Evolutionary conservation across 2,888 invertebrate species (phyloP).

Genomic region (Polylopha cassiicola): DNA sequence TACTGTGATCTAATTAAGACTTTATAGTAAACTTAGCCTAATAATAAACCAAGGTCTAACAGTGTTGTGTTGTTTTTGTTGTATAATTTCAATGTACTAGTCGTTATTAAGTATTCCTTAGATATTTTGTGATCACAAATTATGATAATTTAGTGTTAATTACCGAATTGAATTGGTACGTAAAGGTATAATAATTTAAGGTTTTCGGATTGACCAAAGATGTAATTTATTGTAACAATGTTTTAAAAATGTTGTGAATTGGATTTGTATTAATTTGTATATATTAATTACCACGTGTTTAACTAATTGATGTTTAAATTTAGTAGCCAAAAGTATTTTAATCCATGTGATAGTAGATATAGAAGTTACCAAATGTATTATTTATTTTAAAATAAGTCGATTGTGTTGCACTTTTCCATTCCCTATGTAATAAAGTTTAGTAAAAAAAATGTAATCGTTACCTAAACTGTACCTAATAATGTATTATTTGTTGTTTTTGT

Average conservation of each 20-base stretch:
- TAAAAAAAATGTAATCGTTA: not conserved
- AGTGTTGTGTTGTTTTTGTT: constrained; percentile 44
- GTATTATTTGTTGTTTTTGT: not conserved
- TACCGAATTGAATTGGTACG: constrained; percentile 27
- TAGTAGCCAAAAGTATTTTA: constrained; percentile 63
- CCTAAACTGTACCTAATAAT: constrained; percentile 7
- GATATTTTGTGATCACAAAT: constrained; percentile 26
- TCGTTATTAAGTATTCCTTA: constrained; percentile 43
- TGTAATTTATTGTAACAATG: constrained; percentile 41
- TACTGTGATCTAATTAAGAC: constrained; percentile 77
- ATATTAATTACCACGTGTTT: constrained; percentile 35
- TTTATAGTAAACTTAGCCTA: constrained; percentile 29
- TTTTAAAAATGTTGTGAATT: constrained; percentile 60
- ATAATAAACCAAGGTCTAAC: constrained; percentile 49
- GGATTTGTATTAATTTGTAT: constrained; percentile 50
- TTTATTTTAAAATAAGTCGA: too few relatives aligned
- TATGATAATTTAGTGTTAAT: constrained; percentile 16
- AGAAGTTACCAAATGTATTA: constrained; percentile 32
- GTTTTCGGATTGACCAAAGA: constrained; percentile 65
- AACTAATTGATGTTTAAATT: constrained; percentile 43
- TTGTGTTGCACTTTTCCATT: too few relatives aligned
- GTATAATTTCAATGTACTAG: constrained; percentile 49
- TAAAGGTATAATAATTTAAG: constrained; percentile 21
- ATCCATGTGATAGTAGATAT: constrained; percentile 73
- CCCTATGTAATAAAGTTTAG: too few relatives aligned